Evolutionary conservation across 2,888 invertebrate species (phyloP), one percentile per base, ranked within the genome.

Genomic region (Erebia aethiops): DNA sequence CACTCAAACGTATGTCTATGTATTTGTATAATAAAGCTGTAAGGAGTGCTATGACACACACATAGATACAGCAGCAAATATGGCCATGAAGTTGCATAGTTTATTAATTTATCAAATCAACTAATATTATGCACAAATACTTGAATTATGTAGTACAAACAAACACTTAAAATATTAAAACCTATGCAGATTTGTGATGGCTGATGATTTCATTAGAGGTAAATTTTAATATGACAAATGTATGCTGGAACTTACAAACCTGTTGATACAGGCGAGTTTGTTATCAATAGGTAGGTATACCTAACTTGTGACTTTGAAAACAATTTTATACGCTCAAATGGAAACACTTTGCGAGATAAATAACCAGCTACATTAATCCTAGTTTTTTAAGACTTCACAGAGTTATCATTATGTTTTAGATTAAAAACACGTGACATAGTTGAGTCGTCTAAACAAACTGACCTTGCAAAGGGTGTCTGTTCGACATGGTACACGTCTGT

Each of bases 391-490:
- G 46, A 46, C 46, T 43, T 11, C 1, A 1, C 18, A 9, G 10
- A 49, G 49, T 51, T 9, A 51, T 16, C 26, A 7, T 49, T 60
- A 65, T 61, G 41, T 69, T 69, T 54, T 46, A 2, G 8, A 52
- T 18, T 18, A 60, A 72, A 41, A 51, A 65, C 64, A 71, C 52
- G 64, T 74, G 61, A 70, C 57, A 70, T 16, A 16, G 54, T 2
- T 14, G 14, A 57, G 57, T 26, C 26, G 13, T 57, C 76, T 74
- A 67, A 64, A 69, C 57, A 51, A 61, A 78, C 94, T 93, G 94
- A 97, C 97, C 97, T 97, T 94, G 97, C 97, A 94, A 97, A 97
- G 84, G 97, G 97, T 83, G 96, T 96, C 91, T 96, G 96, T 90
- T 97, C 97, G 82, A 97, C 96, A 89, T 96, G 95, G 90, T 97